phyloP scores from a whole-genome alignment of 2,797 vertebrate species.

The Gallinago stenura region DNA sequence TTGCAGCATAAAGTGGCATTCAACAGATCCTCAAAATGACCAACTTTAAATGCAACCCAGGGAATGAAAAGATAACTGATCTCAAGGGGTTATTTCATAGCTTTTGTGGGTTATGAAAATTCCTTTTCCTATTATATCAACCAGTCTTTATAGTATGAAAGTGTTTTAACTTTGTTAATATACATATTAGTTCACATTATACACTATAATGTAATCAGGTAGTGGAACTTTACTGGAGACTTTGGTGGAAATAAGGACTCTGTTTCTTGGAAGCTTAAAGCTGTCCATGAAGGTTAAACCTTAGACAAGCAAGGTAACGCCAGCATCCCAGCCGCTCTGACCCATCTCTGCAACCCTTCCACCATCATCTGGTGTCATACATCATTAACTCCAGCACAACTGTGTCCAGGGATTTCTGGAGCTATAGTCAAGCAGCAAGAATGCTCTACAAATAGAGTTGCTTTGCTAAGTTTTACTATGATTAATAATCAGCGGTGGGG shows the following conservation, averaged over 20 bases:
- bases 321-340: not conserved
- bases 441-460: not conserved
- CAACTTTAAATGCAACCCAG: not conserved
- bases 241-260: not conserved
- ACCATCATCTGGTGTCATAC: not conserved
- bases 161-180: not conserved
- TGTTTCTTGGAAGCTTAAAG: not conserved
- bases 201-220: not conserved
- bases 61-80: not conserved
- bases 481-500: not conserved
- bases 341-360: not conserved
- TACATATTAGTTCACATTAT: not conserved
- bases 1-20: not conserved
- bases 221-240: not conserved
- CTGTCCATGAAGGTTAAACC: not conserved
- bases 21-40: not conserved
- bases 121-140: not conserved
- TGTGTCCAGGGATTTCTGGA: not conserved
- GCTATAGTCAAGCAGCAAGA: not conserved
- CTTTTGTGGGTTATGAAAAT: not conserved
- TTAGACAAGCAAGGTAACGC: not conserved
- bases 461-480: not conserved
- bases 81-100: not conserved
- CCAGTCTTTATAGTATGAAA: not conserved
- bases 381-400: not conserved